These are phyloP conservation scores for Psophia crepitans DNA, from an alignment of 2,113 vertebrate genomes.

Conservation along the genomic window DNA sequence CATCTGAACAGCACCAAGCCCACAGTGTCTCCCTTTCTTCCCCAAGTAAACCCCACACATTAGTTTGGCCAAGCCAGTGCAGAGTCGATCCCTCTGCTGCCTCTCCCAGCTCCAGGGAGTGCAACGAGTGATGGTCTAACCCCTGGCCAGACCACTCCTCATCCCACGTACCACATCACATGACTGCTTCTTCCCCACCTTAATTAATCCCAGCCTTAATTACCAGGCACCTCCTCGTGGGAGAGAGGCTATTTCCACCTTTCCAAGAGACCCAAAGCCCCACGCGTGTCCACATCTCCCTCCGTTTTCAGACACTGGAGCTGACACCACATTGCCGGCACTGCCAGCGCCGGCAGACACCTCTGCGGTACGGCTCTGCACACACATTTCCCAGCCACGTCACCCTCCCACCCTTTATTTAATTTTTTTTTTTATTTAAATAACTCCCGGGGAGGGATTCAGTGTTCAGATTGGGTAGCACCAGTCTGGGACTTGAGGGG, in stretches of 20 bases:
- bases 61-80: not conserved
- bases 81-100: no score
- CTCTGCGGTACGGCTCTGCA: not conserved
- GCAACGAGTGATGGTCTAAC: fast-evolving
- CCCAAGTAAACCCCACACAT: fast-evolving
- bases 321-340: not conserved
- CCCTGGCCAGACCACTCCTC: not conserved
- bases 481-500: not conserved
- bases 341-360: not conserved
- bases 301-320: not conserved
- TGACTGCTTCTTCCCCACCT: not conserved
- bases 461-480: not conserved
- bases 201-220: not conserved
- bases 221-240: not conserved
- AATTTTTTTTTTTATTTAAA: not conserved
- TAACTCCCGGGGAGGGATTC: not conserved
- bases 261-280: no score
- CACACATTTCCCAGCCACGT: not conserved
- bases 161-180: not conserved
- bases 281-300: fast-evolving
- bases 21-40: fast-evolving
- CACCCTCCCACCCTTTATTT: not conserved
- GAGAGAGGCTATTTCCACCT: not conserved
- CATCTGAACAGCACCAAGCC: not conserved
- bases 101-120: not conserved